Conservation (phyloP, 2,797 vertebrate species). For the Triplophysa yarkandensis region DNA sequence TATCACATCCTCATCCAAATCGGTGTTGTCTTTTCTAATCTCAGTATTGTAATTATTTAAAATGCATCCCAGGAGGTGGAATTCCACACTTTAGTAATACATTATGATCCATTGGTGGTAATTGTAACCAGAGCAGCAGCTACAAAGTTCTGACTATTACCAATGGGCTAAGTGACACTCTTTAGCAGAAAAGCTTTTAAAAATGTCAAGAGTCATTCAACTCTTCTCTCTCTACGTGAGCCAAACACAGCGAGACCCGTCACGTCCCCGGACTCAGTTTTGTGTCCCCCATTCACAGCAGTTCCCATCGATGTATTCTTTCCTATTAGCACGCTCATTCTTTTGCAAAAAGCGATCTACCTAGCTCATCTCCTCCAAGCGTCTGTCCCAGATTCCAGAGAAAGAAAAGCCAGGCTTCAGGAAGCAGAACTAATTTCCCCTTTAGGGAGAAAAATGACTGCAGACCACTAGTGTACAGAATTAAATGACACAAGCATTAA, state of each 20-base stretch:
- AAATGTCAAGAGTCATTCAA: conserved; percentile 9
- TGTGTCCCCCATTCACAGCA: background rate
- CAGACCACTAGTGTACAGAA: conserved; percentile 51
- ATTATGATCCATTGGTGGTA: background rate
- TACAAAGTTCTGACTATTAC: conserved; percentile 37
- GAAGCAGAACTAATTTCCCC: conserved; percentile 75
- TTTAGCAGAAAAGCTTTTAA: conserved; percentile 6
- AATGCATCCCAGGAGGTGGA: conserved; percentile 16
- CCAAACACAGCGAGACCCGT: conserved; percentile 26
- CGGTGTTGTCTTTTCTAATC: conserved; percentile 9
- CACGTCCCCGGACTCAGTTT: conserved; percentile 7
- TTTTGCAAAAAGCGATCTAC: conserved; percentile 68
- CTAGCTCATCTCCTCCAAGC: conserved; percentile 59
- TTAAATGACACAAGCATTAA: conserved; percentile 20
- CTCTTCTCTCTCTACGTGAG: conserved; percentile 3
- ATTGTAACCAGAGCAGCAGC: conserved; percentile 35
- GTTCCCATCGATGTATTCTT: conserved; percentile 24
- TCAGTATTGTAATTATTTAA: conserved; percentile 17
- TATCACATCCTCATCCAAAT: conserved; percentile 42
- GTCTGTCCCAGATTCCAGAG: conserved; percentile 76
- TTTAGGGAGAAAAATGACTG: conserved; percentile 63
- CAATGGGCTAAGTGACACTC: conserved; percentile 28
- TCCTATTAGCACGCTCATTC: conserved; percentile 23
- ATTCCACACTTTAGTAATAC: background rate
- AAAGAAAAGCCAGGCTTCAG: conserved; percentile 66